Evolutionary conservation across 2,113 vertebrate species (phyloP), one percentile per base, ranked within the genome.

Genomic region (Orientallactaga bullata): DNA sequence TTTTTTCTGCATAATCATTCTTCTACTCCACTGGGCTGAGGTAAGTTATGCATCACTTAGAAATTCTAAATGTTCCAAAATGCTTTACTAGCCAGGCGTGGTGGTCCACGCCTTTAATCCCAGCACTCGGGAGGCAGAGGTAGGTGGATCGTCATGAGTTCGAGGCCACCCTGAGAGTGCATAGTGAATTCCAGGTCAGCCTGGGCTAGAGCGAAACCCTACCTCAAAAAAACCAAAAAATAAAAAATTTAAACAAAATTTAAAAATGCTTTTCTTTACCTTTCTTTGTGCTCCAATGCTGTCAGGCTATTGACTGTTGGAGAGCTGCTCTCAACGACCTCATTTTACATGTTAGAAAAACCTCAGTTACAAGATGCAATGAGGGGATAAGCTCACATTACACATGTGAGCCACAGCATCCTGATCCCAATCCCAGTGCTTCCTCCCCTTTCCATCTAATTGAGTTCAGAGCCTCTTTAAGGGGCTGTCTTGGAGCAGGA

Each of bases 391-490:
- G 30, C 74, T 39, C 51, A 12, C 0, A 1, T 17, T 30, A 83
- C 74, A 12, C 42, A 15, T 65, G 23, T 30, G 65, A 23, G 71
- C 39, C 16, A 7, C 0, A 5, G 42, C 39, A 30, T 13, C 17
- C 9, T 1, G 28, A n/a, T 11, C 51, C 61, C 1, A 1, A 11
- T 9, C 12, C 39, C 12, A 13, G 5, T 3, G 20, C 2, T 35
- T 66, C 30, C 47, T 60, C 65, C 21, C 73, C 21, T 1, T 18
- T 37, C 32, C 18, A 63, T 17, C 76, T 76, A 15, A 55, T 47
- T 12, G 79, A n/a, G 23, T 37, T 71, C 28, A 66, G 35, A 77
- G 5, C 5, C 26, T 42, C 23, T 74, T 69, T 15, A 12, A 20
- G 24, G 10, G 6, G 2, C 39, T 88, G 7, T 20, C 18, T 20